Evolutionary conservation across 1,140 invertebrate species (phyloP).

Genomic region (Mizuhopecten yessoensis): DNA sequence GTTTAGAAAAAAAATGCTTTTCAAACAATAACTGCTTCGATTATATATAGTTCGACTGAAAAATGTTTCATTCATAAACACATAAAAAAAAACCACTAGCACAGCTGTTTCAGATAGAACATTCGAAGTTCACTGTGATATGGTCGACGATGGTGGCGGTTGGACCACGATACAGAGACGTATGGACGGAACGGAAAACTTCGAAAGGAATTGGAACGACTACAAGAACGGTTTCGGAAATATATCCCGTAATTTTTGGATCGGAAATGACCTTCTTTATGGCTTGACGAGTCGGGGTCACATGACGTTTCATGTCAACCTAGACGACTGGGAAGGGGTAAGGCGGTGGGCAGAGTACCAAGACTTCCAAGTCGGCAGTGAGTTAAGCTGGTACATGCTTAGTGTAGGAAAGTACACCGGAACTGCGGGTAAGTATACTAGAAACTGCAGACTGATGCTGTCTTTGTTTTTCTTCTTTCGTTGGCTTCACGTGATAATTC

Average conservation of each 20-base stretch:
- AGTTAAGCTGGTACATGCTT: slow-evolving; percentile 52
- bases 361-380: slow-evolving; percentile 52
- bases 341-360: slow-evolving; percentile 54
- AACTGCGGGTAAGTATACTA: slow-evolving; percentile 55
- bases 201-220: slow-evolving; percentile 65
- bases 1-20: too few relatives aligned
- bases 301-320: slow-evolving; percentile 53
- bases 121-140: slow-evolving; percentile 49
- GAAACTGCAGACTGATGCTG: too few relatives aligned
- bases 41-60: too few relatives aligned
- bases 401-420: slow-evolving; percentile 57
- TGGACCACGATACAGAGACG: slow-evolving; percentile 93
- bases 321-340: slow-evolving; percentile 57
- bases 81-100: too few relatives aligned
- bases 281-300: slow-evolving; percentile 74
- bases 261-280: slow-evolving; percentile 86
- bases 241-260: slow-evolving; percentile 85
- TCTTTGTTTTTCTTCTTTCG: too few relatives aligned
- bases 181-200: slow-evolving; percentile 86
- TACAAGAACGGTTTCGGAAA: slow-evolving; percentile 64
- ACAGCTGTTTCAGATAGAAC: neutral
- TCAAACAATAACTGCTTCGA: too few relatives aligned
- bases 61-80: too few relatives aligned
- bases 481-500: too few relatives aligned
- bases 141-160: slow-evolving; percentile 85